phyloP scores from a whole-genome alignment of 2,797 vertebrate genomes.

The Esox lucius region DNA sequence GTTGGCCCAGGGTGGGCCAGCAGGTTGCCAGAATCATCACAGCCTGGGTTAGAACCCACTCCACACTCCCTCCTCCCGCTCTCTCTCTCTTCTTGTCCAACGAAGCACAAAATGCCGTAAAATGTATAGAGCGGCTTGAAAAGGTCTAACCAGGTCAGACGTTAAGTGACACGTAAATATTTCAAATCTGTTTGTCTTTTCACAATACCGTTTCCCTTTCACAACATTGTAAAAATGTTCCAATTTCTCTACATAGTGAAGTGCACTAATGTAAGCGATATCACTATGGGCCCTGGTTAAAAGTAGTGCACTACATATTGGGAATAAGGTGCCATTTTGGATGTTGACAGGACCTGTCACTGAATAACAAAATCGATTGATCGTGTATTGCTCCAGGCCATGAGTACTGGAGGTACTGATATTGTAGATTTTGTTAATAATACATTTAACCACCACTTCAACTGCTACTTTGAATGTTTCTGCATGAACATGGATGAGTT shows the following conservation, averaged over 20 bases:
- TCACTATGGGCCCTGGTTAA: neutral
- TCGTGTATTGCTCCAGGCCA: neutral
- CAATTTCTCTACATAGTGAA: neutral
- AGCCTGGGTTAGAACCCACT: too few species aligned
- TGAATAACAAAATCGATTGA: slow-evolving; percentile 1
- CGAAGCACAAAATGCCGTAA: too few species aligned
- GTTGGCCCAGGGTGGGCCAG: neutral
- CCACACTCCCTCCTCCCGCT: too few species aligned
- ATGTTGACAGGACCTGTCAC: neutral
- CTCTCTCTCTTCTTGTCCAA: too few species aligned
- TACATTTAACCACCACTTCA: neutral
- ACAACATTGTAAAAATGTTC: neutral
- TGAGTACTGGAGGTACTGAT: neutral
- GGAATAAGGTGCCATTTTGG: neutral
- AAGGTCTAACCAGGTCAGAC: too few species aligned
- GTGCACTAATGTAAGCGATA: neutral
- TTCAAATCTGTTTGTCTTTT: neutral
- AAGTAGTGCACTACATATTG: neutral
- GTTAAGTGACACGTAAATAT: slow-evolving; percentile 16
- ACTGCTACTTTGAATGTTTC: neutral
- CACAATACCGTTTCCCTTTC: neutral
- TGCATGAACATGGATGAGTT: neutral
- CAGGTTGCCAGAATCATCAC: too few species aligned
- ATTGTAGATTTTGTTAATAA: neutral
- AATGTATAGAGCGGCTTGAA: too few species aligned